Evolutionary conservation across 2,888 invertebrate genomes (phyloP), one percentile per base, ranked within the genome.

Genomic region (Tetragonula carbonaria): DNA sequence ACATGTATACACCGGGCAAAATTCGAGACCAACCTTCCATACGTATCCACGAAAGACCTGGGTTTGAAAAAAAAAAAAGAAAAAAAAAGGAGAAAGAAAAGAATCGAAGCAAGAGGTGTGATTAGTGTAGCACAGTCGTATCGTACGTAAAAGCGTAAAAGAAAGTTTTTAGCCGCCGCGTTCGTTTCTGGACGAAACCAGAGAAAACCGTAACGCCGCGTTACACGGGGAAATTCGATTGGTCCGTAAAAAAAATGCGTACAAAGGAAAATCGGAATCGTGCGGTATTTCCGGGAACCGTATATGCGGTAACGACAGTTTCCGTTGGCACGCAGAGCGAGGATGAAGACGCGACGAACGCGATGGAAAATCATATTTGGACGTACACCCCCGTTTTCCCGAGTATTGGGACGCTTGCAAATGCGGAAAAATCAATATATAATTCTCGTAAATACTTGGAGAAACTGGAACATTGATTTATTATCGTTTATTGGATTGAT

Each of bases 31-130:
- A 96, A 96, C 96, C 96, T 96, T 96, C 96, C 96, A 96, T 94
- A 95, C 95, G 95, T 96, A 95, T 96, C 96, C 96, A 92, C 96
- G 96, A 95, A 95, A 96, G 96, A 96, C 96, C 96, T 96, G 76
- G 82, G 82, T 86, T 85, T 80, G 86, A 82, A 86, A 83, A 88
- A 90, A 92, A 89, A 90, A 92, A 89, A 91, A 90, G 85, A 82
- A 89, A 90, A 92, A 90, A 92, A 89, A 91, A 90, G 86, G 88
- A 82, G 93, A 90, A 84, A 93, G 89, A 90, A 92, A 90, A 90
- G 90, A 90, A 91, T 91, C 87, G 90, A 92, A 92, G 92, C 91
- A 92, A 82, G 90, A 88, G 33, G 65, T 63, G 62, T 78, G 73
- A 87, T 89, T 87, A 85, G 71, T 89, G 80, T 71, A 71, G 55